Base-by-base conservation (phyloP, 2,797 vertebrate genomes). In the Pseudotriccus pelzelni region DNA sequence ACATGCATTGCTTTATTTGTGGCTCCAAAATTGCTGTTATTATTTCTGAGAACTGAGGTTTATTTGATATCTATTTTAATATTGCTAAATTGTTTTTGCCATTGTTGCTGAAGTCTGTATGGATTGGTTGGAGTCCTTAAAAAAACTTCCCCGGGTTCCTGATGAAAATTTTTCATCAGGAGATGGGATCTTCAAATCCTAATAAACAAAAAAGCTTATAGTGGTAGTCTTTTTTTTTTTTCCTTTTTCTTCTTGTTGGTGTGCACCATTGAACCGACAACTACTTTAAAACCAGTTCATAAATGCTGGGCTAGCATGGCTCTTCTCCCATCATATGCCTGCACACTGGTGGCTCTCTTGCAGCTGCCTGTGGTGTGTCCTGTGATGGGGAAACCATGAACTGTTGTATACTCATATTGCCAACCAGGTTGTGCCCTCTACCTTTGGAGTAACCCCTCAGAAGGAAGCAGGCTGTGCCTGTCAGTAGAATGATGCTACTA, bases 371-470 rank as follows among this genome's bases (percentile, higher is more conserved):
- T 56, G 67, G 21, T 62, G 21, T 14, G 12, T 17, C 15, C 15
- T 7, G 2, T 34, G 30, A 30, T 41, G 46, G 30, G n/a, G 41
- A 82, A 89, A n/a, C 5, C 22, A 19, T 12, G 46, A 69, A 15
- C 17, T 82, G 23, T 37, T 0, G 0, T 34, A 32, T 9, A 67
- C n/a, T 36, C 27, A 5, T 0, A 0, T 2, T 27, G n/a, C n/a
- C 47, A 76, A 1, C 7, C 0, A 12, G 52, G 15, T 11, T 39
- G 47, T 62, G 43, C 28, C 7, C 13, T 28, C 22, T 53, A 14
- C 9, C 36, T 70, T 23, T 67, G 75, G 9, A 43, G 28, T 5
- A 83, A 7, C 7, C 15, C 41, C 37, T 84, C 30, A 32, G 47
- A 34, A 60, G 21, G 15, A 52, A 20, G 15, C 56, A 62, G 19